These are phyloP conservation scores for Heliothis peltigera DNA, from an alignment of 2,888 invertebrate species.

Conservation along the genomic window DNA sequence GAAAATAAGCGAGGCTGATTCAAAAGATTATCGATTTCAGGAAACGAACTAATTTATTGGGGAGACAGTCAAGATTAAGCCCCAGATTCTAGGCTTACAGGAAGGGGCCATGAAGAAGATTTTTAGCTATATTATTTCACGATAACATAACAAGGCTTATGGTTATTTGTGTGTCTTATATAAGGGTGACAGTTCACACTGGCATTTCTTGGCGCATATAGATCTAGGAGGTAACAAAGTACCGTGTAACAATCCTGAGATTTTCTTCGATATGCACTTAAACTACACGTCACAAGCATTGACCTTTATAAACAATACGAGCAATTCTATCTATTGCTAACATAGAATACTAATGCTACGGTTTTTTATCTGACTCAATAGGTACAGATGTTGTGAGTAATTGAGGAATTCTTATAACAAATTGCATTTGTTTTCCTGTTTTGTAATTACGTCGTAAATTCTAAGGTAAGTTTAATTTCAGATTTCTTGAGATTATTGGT, in stretches of 20 bases:
- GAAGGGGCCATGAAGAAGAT: too few relatives aligned
- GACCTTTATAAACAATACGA: slow-evolving; percentile 45
- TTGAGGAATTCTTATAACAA: slow-evolving; percentile 23
- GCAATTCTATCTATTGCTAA: slow-evolving; percentile 30
- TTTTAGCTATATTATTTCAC: too few relatives aligned
- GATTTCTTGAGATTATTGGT: slow-evolving; percentile 22
- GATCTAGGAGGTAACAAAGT: not conserved
- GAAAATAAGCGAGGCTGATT: too few relatives aligned
- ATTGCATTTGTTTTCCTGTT: slow-evolving; percentile 40
- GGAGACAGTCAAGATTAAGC: too few relatives aligned
- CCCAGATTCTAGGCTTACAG: too few relatives aligned
- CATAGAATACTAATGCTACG: slow-evolving; percentile 38
- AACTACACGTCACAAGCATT: slow-evolving; percentile 6
- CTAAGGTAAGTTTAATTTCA: slow-evolving; percentile 10
- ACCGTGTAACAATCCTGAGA: slow-evolving; percentile 12
- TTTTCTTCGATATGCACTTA: slow-evolving; percentile 22
- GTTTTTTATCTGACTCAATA: slow-evolving; percentile 36
- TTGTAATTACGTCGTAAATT: slow-evolving; percentile 37
- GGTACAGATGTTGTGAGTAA: slow-evolving; percentile 7
- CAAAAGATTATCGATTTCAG: too few relatives aligned
- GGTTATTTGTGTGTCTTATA: too few relatives aligned
- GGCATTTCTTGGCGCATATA: not conserved
- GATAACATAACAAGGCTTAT: too few relatives aligned
- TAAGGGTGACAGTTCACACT: not conserved
- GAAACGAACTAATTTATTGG: too few relatives aligned